Base-by-base conservation (phyloP, 1,140 invertebrate genomes). In the Zaprionus lachaisei region DNA sequence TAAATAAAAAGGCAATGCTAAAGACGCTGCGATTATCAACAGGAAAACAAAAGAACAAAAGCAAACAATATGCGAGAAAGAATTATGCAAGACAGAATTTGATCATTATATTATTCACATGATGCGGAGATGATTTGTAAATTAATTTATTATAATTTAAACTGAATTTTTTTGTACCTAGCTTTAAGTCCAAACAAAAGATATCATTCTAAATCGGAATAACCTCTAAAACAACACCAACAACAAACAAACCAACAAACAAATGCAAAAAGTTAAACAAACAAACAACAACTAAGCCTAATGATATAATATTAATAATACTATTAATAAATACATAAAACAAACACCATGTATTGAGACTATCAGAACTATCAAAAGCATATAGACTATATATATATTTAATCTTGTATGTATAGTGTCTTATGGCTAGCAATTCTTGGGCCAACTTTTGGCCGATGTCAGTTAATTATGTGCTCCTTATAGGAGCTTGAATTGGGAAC, bases 401-500 rank as follows among this genome's bases (percentile, higher is more conserved):
- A 77, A 61, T 38, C 58, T 24, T 54, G 34, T 77, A 60, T 66
- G 64, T 74, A 74, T 74, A 75, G 70, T 68, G 47, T 57, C 44
- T 74, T 70, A 77, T 74, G 60, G 71, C 70, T 74, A 77, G 63
- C 62, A 67, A 72, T 72, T 72, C 54, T 54, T 60, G 31, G 65
- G 64, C 56, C 49, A 38, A 61, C 24, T 72, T 79, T 70, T 77
- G 49, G 64, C 72, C 24, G 64, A 64, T 65, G 71, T 73, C 75
- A 77, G 72, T 77, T 67, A 63, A 76, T 54, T 68, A 72, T 37
- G 72, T 86, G 83, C 83, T 86, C 83, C 83, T 86, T 86, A 86
- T 86, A 86, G 83, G 83, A 86, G 83, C 83, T 80, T 82, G 51
- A 83, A 80, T 80, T 83, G 81, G 81, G 81, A 80, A 80, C 80